A percentile compares a stretch with the other conserved stretches of the same genome.
Conservation (phyloP, 2,888 invertebrate genomes). For the Tethea ocularis region DNA sequence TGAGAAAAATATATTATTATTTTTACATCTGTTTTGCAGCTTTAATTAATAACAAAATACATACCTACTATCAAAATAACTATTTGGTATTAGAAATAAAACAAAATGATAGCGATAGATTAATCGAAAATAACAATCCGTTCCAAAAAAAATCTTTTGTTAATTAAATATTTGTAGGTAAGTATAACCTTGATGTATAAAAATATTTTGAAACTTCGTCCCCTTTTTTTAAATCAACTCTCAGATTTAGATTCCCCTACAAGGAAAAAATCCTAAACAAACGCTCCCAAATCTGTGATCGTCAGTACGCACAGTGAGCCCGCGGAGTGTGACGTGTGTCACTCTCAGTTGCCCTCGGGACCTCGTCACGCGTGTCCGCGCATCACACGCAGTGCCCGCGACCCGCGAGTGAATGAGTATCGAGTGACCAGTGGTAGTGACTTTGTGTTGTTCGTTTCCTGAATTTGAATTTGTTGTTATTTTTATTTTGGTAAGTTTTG, state of each 20-base stretch:
- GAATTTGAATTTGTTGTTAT: background rate
- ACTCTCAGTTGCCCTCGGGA: constrained; percentile 68
- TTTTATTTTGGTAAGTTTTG: background rate
- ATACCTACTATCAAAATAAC: too few species aligned
- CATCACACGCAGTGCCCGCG: constrained; percentile 5
- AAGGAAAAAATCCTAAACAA: background rate
- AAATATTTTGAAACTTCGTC: too few species aligned
- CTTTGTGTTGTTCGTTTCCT: constrained; percentile 9
- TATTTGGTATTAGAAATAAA: too few species aligned
- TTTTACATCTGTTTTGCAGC: too few species aligned
- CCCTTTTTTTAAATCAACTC: too few species aligned
- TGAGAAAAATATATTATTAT: too few species aligned
- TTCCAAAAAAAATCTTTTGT: too few species aligned
- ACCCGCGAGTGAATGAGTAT: constrained; percentile 17
- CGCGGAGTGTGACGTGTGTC: constrained; percentile 37
- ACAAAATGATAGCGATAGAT: too few species aligned
- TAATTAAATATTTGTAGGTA: too few species aligned
- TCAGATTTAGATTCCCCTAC: background rate
- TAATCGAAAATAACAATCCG: too few species aligned
- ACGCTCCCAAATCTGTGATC: constrained; percentile 9
- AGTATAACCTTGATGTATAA: too few species aligned
- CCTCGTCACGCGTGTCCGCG: constrained; percentile 51
- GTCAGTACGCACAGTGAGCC: constrained; percentile 33
- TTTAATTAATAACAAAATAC: too few species aligned
- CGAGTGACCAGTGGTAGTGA: constrained; percentile 29